Base-by-base conservation (phyloP, 2,888 invertebrate species). In the Caenorhabditis sp. region DNA sequence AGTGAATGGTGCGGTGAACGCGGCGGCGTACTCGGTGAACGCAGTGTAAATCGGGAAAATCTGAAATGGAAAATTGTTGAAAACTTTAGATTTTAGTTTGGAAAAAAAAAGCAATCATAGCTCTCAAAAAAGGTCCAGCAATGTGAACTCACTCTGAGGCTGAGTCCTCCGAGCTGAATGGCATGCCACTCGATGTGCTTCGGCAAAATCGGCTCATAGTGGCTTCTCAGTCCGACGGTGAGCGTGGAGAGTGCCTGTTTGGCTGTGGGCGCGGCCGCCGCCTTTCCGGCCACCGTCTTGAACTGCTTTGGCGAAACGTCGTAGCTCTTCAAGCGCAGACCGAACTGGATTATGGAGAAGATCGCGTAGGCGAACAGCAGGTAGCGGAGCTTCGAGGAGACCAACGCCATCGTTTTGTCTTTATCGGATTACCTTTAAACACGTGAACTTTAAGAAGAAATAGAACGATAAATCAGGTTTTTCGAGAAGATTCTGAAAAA, bases 231-330 rank as follows among this genome's bases (percentile, higher is more conserved):
- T 26, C 75, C 75, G 1, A 43, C 27, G 5, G 48, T 55, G 24
- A 75, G 35, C 8, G 53, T 37, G 17, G 62, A 35, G 11, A 75
- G 35, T 46, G 68, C 46, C 39, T 58, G 45, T 2, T 62, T 50
- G 9, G 45, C 43, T 17, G 55, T 61, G 6, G 46, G 41, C 13
- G 85, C 77, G 17, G 61, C 71, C 17, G 70, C 53, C 9, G 85
- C 66, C 46, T 81, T 83, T n/a, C 73, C 70, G 15, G 86, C 82
- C 20, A 84, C 52, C 17, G 81, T 63, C 56, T 82, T 83, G 79
- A 87, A 87, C 50, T 86, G 85, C 56, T 87, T 86, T 17, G 85
- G 85, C 8, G 83, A 81, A 46, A 87, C 80, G 24, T 70, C 82
- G 62, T 87, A 87, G 15, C 76, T 62, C 50, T 87, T 87, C 70